phyloP scores from a whole-genome alignment of 2,888 invertebrate genomes.

The Hetaerina titia region DNA sequence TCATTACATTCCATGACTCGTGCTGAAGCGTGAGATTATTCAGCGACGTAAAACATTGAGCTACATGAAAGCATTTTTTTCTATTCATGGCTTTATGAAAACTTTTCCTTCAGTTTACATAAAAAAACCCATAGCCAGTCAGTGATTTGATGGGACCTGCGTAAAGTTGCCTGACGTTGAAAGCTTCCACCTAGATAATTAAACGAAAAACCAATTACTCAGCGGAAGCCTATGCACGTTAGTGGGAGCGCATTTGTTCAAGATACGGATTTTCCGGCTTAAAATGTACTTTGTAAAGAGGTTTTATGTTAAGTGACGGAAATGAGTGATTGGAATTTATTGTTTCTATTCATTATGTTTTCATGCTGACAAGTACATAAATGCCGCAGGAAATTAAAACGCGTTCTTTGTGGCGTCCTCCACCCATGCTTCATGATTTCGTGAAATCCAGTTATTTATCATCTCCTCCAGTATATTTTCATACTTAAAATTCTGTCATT shows the following conservation, averaged over 20 bases:
- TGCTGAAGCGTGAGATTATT: too few species aligned
- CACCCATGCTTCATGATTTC: background rate
- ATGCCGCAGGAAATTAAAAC: background rate
- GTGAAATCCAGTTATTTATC: background rate
- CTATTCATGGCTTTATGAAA: too few species aligned
- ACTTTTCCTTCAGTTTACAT: too few species aligned
- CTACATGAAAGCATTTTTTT: too few species aligned
- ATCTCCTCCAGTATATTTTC: too few species aligned
- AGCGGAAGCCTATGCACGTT: background rate
- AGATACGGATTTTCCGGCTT: background rate
- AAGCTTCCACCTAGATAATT: background rate
- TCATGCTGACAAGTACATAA: background rate
- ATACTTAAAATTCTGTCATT: too few species aligned
- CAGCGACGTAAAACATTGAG: too few species aligned
- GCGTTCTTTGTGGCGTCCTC: background rate
- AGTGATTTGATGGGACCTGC: too few species aligned
- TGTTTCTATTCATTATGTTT: background rate
- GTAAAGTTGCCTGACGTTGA: background rate
- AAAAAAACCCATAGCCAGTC: too few species aligned
- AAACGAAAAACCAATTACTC: background rate
- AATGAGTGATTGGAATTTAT: background rate
- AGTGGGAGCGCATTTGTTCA: background rate
- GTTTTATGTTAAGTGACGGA: background rate
- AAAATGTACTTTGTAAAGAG: background rate
- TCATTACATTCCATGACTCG: too few species aligned